A percentile compares a stretch with the other conserved stretches of the same genome.
These are phyloP conservation scores for Oncopeltus fasciatus DNA, from an alignment of 1,140 invertebrate genomes.

Conservation along the genomic window DNA sequence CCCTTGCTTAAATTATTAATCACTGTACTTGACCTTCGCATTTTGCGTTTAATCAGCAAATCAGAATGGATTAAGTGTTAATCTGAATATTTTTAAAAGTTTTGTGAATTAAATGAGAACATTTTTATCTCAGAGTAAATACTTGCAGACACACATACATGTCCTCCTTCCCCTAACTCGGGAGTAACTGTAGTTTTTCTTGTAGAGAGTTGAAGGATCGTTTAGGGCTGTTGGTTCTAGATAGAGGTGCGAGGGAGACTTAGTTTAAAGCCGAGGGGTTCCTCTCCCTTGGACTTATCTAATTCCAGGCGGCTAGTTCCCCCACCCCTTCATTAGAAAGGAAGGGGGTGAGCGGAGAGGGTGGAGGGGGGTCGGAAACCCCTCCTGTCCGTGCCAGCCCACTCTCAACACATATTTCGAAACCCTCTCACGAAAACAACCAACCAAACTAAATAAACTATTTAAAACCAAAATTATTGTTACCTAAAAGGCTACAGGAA, in stretches of 20 bases:
- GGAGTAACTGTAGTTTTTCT: background rate
- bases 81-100: too few relatives aligned
- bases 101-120: too few relatives aligned
- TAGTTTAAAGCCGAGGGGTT: background rate
- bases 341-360: background rate
- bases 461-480: background rate
- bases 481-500: too few relatives aligned
- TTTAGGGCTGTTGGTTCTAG: background rate
- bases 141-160: background rate
- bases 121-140: background rate
- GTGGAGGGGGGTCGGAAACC: background rate
- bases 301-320: slow-evolving; percentile 18
- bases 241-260: background rate
- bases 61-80: too few relatives aligned
- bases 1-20: too few relatives aligned
- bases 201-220: background rate
- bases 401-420: background rate
- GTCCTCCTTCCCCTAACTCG: background rate
- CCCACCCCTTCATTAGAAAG: background rate
- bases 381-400: background rate
- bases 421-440: background rate
- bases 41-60: too few relatives aligned
- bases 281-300: slow-evolving; percentile 9
- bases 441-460: background rate
- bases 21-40: too few relatives aligned